Evolutionary conservation across 2,888 invertebrate genomes (phyloP).

Genomic region (Platycheirus rosarum): DNA sequence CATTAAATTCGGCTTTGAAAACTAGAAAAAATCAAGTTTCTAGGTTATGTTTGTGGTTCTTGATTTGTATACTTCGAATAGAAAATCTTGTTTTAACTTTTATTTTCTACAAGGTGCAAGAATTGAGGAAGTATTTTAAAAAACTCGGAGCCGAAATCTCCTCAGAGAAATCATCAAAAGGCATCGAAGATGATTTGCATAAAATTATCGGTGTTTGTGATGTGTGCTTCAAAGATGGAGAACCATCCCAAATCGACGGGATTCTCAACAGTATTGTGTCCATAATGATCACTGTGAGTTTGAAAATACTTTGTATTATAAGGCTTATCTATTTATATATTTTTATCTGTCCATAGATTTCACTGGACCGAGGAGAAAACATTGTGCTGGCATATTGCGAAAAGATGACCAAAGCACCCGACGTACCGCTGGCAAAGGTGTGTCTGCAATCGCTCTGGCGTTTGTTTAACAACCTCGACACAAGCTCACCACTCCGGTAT

Average conservation of each 20-base stretch:
- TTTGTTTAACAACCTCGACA: conserved; percentile 94
- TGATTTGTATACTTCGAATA: conserved; percentile 45
- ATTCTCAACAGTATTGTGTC: conserved; percentile 98
- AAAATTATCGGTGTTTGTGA: conserved; percentile 97
- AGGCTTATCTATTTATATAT: background rate
- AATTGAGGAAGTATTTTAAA: conserved; percentile 94
- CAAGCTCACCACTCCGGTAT: conserved; percentile 92
- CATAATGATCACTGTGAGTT: conserved; percentile 92
- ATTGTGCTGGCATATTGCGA: conserved; percentile 96
- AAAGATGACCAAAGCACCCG: conserved; percentile 93
- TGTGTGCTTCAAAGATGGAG: conserved; percentile 94
- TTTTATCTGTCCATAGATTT: conserved; percentile 88
- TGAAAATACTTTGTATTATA: background rate
- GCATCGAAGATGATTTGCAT: conserved; percentile 95
- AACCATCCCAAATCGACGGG: conserved; percentile 94
- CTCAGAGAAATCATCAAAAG: conserved; percentile 94
- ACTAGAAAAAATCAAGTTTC: conserved; percentile 4
- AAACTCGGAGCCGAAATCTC: conserved; percentile 97
- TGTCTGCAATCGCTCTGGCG: conserved; percentile 88
- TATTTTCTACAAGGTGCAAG: conserved; percentile 87
- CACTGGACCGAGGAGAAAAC: conserved; percentile 93
- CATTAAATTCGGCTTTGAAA: background rate
- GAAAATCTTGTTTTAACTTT: conserved; percentile 29
- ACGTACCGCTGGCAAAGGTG: conserved; percentile 89
- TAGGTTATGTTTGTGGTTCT: conserved; percentile 78